Evolutionary conservation across 2,888 invertebrate species (phyloP).

Genomic region (Tridacna crocea): DNA sequence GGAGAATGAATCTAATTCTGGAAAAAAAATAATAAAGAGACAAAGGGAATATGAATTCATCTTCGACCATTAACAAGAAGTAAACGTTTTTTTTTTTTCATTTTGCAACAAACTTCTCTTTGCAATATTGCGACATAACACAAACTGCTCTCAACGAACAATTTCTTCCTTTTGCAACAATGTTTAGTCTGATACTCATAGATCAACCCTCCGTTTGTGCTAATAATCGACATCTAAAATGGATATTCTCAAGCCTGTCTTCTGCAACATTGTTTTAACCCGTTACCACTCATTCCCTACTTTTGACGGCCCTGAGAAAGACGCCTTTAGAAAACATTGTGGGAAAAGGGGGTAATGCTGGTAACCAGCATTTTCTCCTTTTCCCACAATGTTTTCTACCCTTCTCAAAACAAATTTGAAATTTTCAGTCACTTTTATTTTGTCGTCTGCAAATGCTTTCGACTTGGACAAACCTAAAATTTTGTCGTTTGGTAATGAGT

Average conservation of each 20-base stretch:
- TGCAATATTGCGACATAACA: not conserved
- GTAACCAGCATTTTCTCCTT: conserved; percentile 5
- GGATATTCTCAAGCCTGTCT: not conserved
- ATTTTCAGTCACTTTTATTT: too few species aligned
- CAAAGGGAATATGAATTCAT: too few species aligned
- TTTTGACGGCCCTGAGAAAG: too few species aligned
- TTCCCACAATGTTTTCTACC: not conserved
- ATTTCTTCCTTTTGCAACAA: conserved; percentile 12
- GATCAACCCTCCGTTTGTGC: too few species aligned
- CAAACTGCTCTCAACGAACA: not conserved
- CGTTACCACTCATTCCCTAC: too few species aligned
- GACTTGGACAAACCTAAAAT: too few species aligned
- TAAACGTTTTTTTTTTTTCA: too few species aligned
- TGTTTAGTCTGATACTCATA: not conserved
- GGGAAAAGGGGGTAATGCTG: not conserved
- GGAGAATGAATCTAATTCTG: conserved; percentile 33
- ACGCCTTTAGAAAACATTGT: not conserved
- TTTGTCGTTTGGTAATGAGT: too few species aligned
- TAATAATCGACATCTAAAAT: not conserved
- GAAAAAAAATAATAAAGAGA: conserved; percentile 6
- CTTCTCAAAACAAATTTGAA: too few species aligned
- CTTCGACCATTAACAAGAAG: too few species aligned
- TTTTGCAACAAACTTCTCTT: not conserved
- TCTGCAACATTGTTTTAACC: not conserved
- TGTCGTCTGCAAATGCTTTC: too few species aligned